Conservation (phyloP, 2,888 invertebrate species). For the Octodonta nipae region DNA sequence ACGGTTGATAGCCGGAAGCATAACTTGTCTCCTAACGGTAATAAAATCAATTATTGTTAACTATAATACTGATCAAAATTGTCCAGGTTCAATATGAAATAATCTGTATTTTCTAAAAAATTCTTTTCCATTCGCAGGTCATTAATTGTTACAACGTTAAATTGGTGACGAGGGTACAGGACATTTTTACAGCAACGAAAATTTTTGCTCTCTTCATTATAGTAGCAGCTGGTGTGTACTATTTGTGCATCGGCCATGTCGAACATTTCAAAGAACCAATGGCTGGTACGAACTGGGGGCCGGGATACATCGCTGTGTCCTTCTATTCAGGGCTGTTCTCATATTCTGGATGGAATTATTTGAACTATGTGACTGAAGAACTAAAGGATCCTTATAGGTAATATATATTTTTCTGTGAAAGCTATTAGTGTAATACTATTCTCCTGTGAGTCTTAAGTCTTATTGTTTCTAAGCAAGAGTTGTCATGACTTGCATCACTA, state of each 20-base stretch:
- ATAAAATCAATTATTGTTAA: no score
- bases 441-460: no score
- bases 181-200: slow-evolving; percentile 86
- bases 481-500: no score
- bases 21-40: slow-evolving; percentile 54
- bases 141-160: slow-evolving; percentile 94
- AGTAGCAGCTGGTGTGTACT: slow-evolving; percentile 65
- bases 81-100: no score
- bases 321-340: slow-evolving; percentile 88
- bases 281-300: slow-evolving; percentile 59
- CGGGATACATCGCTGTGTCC: slow-evolving; percentile 74
- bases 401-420: slow-evolving; percentile 36
- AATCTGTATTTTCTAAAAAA: background rate
- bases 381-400: slow-evolving; percentile 68
- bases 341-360: slow-evolving; percentile 85
- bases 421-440: no score
- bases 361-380: slow-evolving; percentile 90
- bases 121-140: slow-evolving; percentile 30
- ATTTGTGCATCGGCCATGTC: slow-evolving; percentile 57
- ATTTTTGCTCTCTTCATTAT: slow-evolving; percentile 71
- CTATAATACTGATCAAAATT: no score
- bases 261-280: slow-evolving; percentile 68
- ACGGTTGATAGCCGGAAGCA: slow-evolving; percentile 71
- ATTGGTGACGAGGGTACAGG: slow-evolving; percentile 88
- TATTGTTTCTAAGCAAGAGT: no score